Conservation (phyloP, 2,113 vertebrate genomes). For the Prietella phreatophila region DNA sequence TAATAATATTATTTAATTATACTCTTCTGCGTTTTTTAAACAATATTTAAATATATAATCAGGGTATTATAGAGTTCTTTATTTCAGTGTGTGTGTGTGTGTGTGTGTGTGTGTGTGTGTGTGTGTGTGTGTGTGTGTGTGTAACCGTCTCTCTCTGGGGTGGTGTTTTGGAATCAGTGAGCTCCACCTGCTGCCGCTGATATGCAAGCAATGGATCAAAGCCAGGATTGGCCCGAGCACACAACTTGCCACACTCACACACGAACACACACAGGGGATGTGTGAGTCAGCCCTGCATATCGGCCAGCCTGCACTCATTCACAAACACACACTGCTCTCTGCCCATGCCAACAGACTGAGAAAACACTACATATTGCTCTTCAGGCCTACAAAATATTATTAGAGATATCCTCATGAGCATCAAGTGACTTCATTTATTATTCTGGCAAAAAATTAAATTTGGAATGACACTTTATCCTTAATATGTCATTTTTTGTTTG, state of each 20-base stretch:
- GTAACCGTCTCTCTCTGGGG: constrained; percentile 13
- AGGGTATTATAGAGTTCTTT: background rate
- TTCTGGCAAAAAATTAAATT: too few relatives aligned
- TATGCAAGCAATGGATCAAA: constrained; percentile 70
- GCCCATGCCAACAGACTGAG: constrained; percentile 24
- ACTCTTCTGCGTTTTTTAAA: background rate
- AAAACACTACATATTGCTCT: constrained; percentile 18
- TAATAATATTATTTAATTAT: background rate
- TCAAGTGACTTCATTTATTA: background rate
- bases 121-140: constrained; percentile 19
- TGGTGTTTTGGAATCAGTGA: constrained; percentile 49
- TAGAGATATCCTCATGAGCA: background rate
- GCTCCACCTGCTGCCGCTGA: constrained; percentile 71
- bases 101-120: too few relatives aligned
- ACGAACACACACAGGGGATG: constrained; percentile 6
- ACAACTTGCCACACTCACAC: constrained; percentile 25
- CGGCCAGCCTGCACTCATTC: constrained; percentile 36
- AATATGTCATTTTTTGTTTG: too few relatives aligned
- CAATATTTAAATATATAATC: constrained; percentile 11
- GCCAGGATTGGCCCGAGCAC: constrained; percentile 66
- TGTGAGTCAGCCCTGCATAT: constrained; percentile 46
- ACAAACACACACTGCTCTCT: constrained; percentile 47
- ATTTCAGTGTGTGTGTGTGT: background rate
- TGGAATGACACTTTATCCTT: too few relatives aligned
- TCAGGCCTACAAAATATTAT: background rate